Percentiles rank a stretch among this genome's conserved stretches.
Evolutionary conservation across 2,113 vertebrate genomes (phyloP).

Genomic region (Tapirus terrestris): DNA sequence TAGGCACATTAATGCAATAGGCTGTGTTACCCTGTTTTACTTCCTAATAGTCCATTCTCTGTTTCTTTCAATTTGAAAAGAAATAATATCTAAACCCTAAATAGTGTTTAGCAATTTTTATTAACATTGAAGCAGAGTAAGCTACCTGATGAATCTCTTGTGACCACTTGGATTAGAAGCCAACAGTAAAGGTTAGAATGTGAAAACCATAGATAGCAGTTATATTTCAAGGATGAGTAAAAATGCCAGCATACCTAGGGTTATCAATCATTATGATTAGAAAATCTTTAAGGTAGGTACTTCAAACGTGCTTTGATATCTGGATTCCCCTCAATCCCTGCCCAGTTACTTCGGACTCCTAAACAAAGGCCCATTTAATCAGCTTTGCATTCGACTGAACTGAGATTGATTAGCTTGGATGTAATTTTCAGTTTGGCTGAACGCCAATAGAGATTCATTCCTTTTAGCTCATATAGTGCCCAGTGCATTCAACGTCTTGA

Average conservation of each 20-base stretch:
- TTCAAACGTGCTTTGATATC: slow-evolving; percentile 42
- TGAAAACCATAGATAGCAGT: slow-evolving; percentile 6
- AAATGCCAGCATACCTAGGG: background rate
- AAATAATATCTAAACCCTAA: background rate
- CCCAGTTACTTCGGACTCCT: background rate
- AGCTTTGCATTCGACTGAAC: slow-evolving; percentile 41
- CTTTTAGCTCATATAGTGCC: background rate
- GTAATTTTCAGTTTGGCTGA: slow-evolving; percentile 62
- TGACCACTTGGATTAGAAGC: background rate
- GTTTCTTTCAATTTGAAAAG: background rate
- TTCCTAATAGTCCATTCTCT: background rate
- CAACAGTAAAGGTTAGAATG: background rate
- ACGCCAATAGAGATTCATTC: slow-evolving; percentile 34
- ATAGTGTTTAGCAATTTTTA: slow-evolving; percentile 15
- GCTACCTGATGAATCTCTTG: background rate
- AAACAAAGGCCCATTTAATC: slow-evolving; percentile 53
- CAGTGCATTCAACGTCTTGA: slow-evolving; percentile 27
- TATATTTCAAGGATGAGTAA: slow-evolving; percentile 52
- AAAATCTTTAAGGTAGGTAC: slow-evolving; percentile 25
- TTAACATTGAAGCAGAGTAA: slow-evolving; percentile 10
- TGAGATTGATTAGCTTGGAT: slow-evolving; percentile 40
- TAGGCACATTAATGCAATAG: background rate
- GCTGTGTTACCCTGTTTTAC: background rate
- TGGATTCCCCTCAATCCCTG: slow-evolving; percentile 24
- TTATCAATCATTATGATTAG: slow-evolving; percentile 40